Evolutionary conservation across 1,140 invertebrate species (phyloP).

Genomic region (Drosophila oshimai): DNA sequence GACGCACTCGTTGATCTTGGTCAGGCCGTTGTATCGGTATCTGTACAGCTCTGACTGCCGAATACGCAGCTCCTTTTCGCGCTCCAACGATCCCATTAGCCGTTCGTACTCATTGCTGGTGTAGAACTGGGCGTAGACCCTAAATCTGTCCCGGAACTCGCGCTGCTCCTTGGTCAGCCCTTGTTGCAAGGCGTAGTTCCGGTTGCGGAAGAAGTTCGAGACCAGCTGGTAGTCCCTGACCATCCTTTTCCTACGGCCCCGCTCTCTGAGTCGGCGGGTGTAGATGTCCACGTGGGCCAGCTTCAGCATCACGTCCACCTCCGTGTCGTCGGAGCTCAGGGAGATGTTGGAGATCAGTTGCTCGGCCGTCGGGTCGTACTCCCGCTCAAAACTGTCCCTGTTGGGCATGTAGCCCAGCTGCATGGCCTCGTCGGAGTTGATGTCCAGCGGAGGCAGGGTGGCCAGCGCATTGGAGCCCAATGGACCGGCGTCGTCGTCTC

Average conservation of each 20-base stretch:
- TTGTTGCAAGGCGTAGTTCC: slow-evolving; percentile 69
- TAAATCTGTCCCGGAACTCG: slow-evolving; percentile 91
- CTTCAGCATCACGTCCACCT: slow-evolving; percentile 90
- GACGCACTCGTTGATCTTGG: slow-evolving; percentile 90
- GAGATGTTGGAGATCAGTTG: slow-evolving; percentile 92
- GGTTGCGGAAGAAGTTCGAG: slow-evolving; percentile 88
- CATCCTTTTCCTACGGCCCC: slow-evolving; percentile 93
- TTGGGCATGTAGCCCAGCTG: slow-evolving; percentile 98
- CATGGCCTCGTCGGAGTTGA: slow-evolving; percentile 91
- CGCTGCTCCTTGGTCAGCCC: slow-evolving; percentile 83
- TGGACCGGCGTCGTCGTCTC: slow-evolving; percentile 92
- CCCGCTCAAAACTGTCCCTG: slow-evolving; percentile 97
- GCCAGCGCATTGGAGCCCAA: slow-evolving; percentile 86
- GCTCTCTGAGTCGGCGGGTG: slow-evolving; percentile 91
- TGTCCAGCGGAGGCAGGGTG: slow-evolving; percentile 89
- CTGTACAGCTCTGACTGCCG: slow-evolving; percentile 91
- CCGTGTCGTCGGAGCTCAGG: slow-evolving; percentile 92
- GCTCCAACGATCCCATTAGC: slow-evolving; percentile 89
- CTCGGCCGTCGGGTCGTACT: slow-evolving; percentile 96
- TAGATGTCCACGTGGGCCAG: slow-evolving; percentile 93
- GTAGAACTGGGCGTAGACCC: slow-evolving; percentile 94
- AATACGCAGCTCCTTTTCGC: slow-evolving; percentile 91
- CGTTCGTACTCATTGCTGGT: slow-evolving; percentile 92
- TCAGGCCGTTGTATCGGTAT: slow-evolving; percentile 91
- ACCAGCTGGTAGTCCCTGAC: slow-evolving; percentile 94